These are phyloP conservation scores for Capromys pilorides DNA, from an alignment of 2,797 vertebrate genomes.

Conservation along the genomic window DNA sequence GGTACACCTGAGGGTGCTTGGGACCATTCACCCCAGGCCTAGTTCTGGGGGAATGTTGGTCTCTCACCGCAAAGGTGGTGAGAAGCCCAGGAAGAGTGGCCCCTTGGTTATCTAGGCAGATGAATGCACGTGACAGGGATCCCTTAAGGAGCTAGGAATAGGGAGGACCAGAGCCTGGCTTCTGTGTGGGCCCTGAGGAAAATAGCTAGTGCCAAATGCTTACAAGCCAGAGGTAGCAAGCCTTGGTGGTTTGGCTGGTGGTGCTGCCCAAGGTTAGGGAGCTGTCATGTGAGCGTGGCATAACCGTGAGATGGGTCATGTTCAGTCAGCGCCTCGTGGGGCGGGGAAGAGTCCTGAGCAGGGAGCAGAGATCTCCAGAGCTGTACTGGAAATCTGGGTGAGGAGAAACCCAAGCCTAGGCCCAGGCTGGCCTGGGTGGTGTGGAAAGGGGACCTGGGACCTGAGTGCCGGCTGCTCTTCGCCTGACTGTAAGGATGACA, in stretches of 20 bases:
- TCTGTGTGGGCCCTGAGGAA: neutral
- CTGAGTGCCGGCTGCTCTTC: neutral
- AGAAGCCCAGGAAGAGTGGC: neutral
- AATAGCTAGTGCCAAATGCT: constrained; percentile 10
- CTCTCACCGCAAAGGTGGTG: neutral
- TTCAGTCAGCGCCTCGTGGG: neutral
- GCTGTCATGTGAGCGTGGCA: neutral
- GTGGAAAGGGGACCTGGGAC: neutral
- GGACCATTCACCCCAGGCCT: neutral
- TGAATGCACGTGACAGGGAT: neutral
- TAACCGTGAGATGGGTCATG: neutral
- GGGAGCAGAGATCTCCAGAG: neutral
- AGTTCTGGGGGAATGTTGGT: neutral
- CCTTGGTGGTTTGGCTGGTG: neutral
- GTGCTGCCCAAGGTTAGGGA: neutral
- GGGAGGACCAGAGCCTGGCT: neutral
- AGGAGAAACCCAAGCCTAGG: no score
- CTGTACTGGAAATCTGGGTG: no score
- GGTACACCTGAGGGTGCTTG: neutral
- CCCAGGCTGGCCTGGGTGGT: neutral
- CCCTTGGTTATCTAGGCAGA: neutral
- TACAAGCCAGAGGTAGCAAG: constrained; percentile 35
- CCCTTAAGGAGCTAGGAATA: neutral
- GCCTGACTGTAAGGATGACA: neutral
- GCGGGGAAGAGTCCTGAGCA: neutral